phyloP scores from a whole-genome alignment of 1,140 invertebrate genomes.

The Meteorus sp. region DNA sequence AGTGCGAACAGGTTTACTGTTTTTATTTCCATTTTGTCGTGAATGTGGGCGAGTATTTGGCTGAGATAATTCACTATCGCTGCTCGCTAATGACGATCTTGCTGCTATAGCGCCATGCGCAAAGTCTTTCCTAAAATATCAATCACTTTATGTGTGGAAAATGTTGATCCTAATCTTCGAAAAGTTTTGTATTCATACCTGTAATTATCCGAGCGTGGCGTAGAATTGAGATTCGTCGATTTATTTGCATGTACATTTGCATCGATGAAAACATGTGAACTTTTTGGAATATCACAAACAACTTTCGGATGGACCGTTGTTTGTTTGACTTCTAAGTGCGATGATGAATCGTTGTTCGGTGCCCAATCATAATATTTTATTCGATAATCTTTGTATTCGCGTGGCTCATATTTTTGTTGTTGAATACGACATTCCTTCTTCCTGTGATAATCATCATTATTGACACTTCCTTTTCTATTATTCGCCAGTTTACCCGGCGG shows the following conservation, averaged over 20 bases:
- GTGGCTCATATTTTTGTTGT: slow-evolving; percentile 42
- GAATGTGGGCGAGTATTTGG: slow-evolving; percentile 55
- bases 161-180: too few relatives aligned
- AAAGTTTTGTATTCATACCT: too few relatives aligned
- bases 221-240: slow-evolving; percentile 36
- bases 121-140: slow-evolving; percentile 57
- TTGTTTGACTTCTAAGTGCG: slow-evolving; percentile 44
- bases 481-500: slow-evolving; percentile 34
- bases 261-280: slow-evolving; percentile 53
- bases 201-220: slow-evolving; percentile 47
- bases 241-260: slow-evolving; percentile 38
- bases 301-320: slow-evolving; percentile 59
- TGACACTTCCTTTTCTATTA: slow-evolving; percentile 34
- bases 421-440: slow-evolving; percentile 52
- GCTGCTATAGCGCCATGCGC: slow-evolving; percentile 56
- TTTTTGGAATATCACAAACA: slow-evolving; percentile 61
- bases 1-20: slow-evolving; percentile 41
- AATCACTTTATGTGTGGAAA: too few relatives aligned
- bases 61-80: slow-evolving; percentile 58
- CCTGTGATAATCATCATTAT: slow-evolving; percentile 37
- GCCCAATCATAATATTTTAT: slow-evolving; percentile 50
- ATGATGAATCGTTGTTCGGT: slow-evolving; percentile 35
- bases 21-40: slow-evolving; percentile 42
- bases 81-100: slow-evolving; percentile 52
- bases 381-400: slow-evolving; percentile 61